These are phyloP conservation scores for Oenanthe melanoleuca DNA, from an alignment of 2,113 vertebrate genomes.

Conservation along the genomic window DNA sequence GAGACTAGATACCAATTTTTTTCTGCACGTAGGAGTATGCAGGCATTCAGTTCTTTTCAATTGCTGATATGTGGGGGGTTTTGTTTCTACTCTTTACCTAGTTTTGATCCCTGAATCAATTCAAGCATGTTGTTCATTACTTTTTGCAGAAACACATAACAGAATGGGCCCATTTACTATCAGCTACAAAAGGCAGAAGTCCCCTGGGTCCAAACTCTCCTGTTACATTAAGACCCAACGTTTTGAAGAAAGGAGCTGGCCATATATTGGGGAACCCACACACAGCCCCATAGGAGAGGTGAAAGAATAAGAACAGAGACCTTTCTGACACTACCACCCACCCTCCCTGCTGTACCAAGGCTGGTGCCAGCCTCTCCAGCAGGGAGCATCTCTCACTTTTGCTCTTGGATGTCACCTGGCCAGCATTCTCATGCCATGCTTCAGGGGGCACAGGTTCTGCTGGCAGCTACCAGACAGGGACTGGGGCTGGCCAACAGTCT, in stretches of 20 bases:
- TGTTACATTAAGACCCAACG: not conserved
- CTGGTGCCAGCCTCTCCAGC: not conserved
- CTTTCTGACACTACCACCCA: not conserved
- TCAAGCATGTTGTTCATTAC: not conserved
- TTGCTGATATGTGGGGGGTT: rapidly evolving
- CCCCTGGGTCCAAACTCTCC: not conserved
- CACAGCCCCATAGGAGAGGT: not conserved
- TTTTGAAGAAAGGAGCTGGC: not conserved
- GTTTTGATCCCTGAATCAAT: not conserved
- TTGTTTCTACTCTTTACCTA: not conserved
- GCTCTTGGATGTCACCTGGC: not conserved
- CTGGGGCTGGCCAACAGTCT: not conserved
- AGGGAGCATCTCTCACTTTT: not conserved
- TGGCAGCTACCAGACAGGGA: not conserved
- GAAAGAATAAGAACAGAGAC: not conserved
- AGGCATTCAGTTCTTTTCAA: not conserved
- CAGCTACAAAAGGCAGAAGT: not conserved
- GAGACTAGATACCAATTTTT: not conserved
- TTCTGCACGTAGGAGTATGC: not conserved
- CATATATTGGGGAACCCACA: not conserved
- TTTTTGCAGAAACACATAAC: not conserved
- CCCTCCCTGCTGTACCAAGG: not conserved
- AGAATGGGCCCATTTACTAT: not conserved
- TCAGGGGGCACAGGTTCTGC: not conserved
- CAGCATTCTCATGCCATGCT: not conserved